Evolutionary conservation across 1,140 invertebrate genomes (phyloP).

Genomic region (Drosophila lacertosa): DNA sequence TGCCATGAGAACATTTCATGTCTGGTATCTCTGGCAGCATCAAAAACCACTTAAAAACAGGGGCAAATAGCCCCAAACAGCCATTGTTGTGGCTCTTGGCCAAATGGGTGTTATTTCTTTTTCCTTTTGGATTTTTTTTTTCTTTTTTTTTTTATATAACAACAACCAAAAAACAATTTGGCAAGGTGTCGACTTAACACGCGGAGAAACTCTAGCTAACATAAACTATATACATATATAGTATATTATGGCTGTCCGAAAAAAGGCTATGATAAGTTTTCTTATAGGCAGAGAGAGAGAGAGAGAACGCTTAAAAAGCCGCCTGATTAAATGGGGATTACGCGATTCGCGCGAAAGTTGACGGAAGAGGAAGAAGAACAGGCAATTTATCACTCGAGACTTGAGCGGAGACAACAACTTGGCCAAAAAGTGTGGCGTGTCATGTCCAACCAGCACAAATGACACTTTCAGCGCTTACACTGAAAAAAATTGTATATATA

Average conservation of each 20-base stretch:
- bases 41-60: constrained; percentile 50
- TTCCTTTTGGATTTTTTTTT: background rate
- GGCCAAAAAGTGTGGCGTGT: constrained; percentile 5
- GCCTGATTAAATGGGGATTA: constrained; percentile 53
- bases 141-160: constrained; percentile 13
- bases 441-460: constrained; percentile 17
- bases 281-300: constrained; percentile 18
- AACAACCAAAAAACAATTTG: constrained; percentile 58
- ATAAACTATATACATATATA: constrained; percentile 16
- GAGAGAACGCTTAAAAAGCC: constrained; percentile 32
- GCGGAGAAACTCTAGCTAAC: constrained; percentile 57
- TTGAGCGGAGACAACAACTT: constrained; percentile 8
- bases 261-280: constrained; percentile 46
- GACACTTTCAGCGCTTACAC: background rate
- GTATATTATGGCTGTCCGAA: constrained; percentile 48
- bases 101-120: constrained; percentile 3
- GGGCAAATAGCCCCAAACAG: background rate
- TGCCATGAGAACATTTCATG: constrained; percentile 72
- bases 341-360: constrained; percentile 41
- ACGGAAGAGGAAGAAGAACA: constrained; percentile 17
- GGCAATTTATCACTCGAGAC: constrained; percentile 35
- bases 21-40: constrained; percentile 70
- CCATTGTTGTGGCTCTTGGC: constrained; percentile 7
- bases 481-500: background rate
- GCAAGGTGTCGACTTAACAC: constrained; percentile 71